Evolutionary conservation across 2,113 vertebrate genomes (phyloP), one percentile per base, ranked within the genome.

Genomic region (Collichthys lucidus): DNA sequence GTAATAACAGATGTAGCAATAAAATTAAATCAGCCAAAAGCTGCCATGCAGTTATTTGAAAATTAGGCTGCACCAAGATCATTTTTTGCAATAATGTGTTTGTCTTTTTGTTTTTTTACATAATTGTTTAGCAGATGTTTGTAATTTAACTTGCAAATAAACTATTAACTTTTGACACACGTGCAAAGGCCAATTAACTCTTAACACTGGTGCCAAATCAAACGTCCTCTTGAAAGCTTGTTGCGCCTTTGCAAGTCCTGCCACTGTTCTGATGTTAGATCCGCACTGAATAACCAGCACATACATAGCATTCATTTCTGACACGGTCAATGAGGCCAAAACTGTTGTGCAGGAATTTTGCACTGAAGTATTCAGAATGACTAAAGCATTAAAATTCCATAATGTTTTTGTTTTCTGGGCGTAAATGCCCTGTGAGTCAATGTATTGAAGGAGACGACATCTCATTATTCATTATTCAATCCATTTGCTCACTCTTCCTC

Each of bases 351-450:
- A 5, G 12, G 22, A 42, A 4, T 52, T 74, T 60, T 15, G 40
- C 47, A 75, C 46, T 42, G 15, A 17, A 59, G 4, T 56, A 46
- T 46, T 4, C 17, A 19, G 52, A 61, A 31, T 35, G 7, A 35
- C 35, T 35, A 19, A 61, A 62, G 10, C 35, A 68, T 47, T 57
- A 42, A 63, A 74, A 69, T 56, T 53, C 20, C 40, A 57, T 22
- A 11, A 74, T 20, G 49, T 9, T 42, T 62, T 68, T 35, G 29
- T 69, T 69, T 50, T 70, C 40, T 2, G 1, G 47, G 40, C 22
- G 26, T 29, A 66, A 76, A 80, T 80, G 52, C 4, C n/a, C 12
- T 59, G 9, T 55, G 22, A 64, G 40, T 47, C 44, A 19, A 24
- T 31, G 46, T 52, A 49, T 44, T 60, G 24, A 29, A 72, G 3